A percentile compares a stretch with the other conserved stretches of the same genome.
phyloP scores from a whole-genome alignment of 2,113 vertebrate genomes.

The Ceuthmochares aereus region DNA sequence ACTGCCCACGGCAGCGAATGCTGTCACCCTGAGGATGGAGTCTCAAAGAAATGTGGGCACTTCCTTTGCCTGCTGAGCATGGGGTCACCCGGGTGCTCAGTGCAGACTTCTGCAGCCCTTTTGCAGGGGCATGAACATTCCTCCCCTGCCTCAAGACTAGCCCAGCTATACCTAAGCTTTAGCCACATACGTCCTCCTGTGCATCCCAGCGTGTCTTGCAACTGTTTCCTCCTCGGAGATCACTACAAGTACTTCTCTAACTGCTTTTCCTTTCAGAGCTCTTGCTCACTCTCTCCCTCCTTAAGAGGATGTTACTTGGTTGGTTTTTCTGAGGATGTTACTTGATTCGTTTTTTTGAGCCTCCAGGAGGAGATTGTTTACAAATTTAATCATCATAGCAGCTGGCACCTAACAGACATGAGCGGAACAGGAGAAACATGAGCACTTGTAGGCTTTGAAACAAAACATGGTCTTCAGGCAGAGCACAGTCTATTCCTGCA shows the following conservation, averaged over 20 bases:
- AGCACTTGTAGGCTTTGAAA: background rate
- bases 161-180: rapidly evolving
- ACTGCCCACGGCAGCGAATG: rapidly evolving
- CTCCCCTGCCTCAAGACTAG: background rate
- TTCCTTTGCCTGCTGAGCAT: background rate
- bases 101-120: background rate
- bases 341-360: background rate
- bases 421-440: background rate
- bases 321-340: background rate
- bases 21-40: background rate
- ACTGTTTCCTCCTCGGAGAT: rapidly evolving
- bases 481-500: background rate
- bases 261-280: background rate
- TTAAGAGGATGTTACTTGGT: background rate
- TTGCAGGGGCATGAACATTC: background rate
- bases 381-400: background rate
- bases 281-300: background rate
- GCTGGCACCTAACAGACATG: background rate
- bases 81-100: background rate
- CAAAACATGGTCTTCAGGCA: background rate
- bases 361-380: background rate
- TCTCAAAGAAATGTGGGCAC: background rate
- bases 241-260: background rate
- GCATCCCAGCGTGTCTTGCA: background rate
- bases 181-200: background rate